phyloP scores from a whole-genome alignment of 2,888 invertebrate species.

The Aradus depressus region DNA sequence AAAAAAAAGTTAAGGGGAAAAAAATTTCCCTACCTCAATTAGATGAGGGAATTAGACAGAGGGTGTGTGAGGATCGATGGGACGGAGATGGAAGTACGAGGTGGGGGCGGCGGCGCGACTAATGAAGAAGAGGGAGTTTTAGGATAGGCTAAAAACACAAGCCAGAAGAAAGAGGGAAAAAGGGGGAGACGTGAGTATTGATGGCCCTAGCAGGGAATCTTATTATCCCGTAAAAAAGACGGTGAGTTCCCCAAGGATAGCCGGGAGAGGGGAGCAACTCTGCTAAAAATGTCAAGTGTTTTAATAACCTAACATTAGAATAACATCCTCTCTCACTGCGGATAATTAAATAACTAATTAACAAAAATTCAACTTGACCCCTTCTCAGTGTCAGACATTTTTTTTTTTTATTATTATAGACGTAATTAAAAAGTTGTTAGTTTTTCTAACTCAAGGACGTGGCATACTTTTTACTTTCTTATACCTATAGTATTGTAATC shows the following conservation, averaged over 20 bases:
- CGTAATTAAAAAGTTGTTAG: too few species aligned
- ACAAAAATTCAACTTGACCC: too few species aligned
- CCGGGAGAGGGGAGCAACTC: background rate
- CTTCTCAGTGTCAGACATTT: too few species aligned
- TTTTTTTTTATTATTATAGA: too few species aligned
- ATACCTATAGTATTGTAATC: too few species aligned
- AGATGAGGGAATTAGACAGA: slow-evolving; percentile 19
- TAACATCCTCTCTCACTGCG: slow-evolving; percentile 4
- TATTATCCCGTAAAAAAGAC: slow-evolving; percentile 7
- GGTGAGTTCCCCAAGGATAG: background rate
- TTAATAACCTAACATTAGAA: slow-evolving; percentile 19
- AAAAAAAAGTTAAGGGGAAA: slow-evolving; percentile 6
- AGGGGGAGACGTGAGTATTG: background rate
- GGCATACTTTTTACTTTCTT: too few species aligned
- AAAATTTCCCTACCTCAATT: slow-evolving; percentile 18
- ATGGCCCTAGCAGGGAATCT: too few species aligned
- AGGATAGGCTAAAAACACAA: too few species aligned
- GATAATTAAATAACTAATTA: slow-evolving; percentile 9
- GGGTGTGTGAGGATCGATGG: too few species aligned
- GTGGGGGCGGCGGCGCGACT: too few species aligned
- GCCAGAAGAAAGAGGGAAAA: too few species aligned
- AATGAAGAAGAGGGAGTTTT: slow-evolving; percentile 16
- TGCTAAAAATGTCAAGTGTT: slow-evolving; percentile 22
- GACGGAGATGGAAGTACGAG: slow-evolving; percentile 11
- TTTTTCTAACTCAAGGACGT: too few species aligned